Conservation (phyloP, 1,140 invertebrate genomes). For the Caenorhabditis brenneri region DNA sequence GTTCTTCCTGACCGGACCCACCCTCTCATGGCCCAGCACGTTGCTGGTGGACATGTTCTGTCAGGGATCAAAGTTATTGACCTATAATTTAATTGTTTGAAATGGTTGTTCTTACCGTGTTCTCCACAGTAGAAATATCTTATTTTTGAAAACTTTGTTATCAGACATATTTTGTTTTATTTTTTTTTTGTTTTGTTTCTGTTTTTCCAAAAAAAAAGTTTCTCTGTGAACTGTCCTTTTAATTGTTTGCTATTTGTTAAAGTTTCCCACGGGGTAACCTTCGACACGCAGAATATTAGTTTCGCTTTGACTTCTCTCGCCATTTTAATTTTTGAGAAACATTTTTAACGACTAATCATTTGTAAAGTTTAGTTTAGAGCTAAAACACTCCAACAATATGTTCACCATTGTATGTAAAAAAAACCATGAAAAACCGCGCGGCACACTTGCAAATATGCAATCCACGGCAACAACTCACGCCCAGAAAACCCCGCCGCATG, state of each 20-base stretch:
- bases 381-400: too few relatives aligned
- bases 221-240: not conserved
- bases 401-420: too few relatives aligned
- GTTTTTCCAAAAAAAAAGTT: not conserved
- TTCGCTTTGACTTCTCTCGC: too few relatives aligned
- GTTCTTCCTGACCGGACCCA: constrained; percentile 52
- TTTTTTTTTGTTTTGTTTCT: constrained; percentile 6
- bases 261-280: too few relatives aligned
- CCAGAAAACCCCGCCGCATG: not conserved
- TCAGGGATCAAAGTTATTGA: constrained; percentile 47
- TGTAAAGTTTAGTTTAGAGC: too few relatives aligned
- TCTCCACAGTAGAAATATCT: too few relatives aligned
- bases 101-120: not conserved
- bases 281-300: too few relatives aligned
- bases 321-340: too few relatives aligned
- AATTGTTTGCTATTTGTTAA: too few relatives aligned
- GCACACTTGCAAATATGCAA: not conserved
- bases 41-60: constrained; percentile 49
- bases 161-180: not conserved
- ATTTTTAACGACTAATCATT: too few relatives aligned
- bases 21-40: constrained; percentile 48
- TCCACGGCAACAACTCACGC: not conserved
- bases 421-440: not conserved
- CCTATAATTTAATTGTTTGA: not conserved
- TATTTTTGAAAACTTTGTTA: not conserved